These are phyloP conservation scores for Phalacrocorax pelagicus DNA, from an alignment of 2,113 vertebrate species.

Conservation along the genomic window DNA sequence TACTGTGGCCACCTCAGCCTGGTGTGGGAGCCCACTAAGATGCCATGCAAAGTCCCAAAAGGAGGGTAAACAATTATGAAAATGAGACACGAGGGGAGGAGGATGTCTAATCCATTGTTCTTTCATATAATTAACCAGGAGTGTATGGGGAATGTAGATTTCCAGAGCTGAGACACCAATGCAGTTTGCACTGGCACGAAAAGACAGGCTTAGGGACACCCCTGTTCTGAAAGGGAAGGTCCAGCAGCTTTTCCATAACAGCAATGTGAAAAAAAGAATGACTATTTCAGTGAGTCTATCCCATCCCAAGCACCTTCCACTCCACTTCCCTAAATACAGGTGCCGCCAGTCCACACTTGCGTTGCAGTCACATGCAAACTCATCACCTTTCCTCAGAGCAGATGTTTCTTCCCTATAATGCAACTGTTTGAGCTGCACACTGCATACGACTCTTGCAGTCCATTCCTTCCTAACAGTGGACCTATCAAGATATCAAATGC, in stretches of 20 bases:
- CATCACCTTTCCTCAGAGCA: neutral
- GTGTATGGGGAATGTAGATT: neutral
- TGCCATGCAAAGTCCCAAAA: neutral
- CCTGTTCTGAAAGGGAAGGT: neutral
- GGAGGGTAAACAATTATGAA: neutral
- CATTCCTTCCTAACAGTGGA: neutral
- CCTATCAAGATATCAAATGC: neutral
- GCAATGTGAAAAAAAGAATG: neutral
- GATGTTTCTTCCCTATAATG: neutral
- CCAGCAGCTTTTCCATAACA: neutral
- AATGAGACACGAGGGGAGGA: neutral
- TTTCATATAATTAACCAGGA: neutral
- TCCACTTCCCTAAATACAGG: neutral
- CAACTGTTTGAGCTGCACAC: neutral
- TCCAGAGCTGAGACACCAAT: neutral
- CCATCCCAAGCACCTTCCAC: neutral
- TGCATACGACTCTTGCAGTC: neutral
- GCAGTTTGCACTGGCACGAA: neutral
- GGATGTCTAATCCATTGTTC: neutral
- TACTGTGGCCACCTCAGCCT: neutral
- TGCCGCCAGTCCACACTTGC: neutral
- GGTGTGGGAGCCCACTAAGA: neutral
- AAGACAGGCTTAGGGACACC: neutral
- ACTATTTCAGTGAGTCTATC: neutral
- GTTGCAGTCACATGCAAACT: neutral